Percentiles rank a stretch among this genome's conserved stretches.
These are phyloP conservation scores for Autographa gamma DNA, from an alignment of 2,888 invertebrate genomes.

Conservation along the genomic window DNA sequence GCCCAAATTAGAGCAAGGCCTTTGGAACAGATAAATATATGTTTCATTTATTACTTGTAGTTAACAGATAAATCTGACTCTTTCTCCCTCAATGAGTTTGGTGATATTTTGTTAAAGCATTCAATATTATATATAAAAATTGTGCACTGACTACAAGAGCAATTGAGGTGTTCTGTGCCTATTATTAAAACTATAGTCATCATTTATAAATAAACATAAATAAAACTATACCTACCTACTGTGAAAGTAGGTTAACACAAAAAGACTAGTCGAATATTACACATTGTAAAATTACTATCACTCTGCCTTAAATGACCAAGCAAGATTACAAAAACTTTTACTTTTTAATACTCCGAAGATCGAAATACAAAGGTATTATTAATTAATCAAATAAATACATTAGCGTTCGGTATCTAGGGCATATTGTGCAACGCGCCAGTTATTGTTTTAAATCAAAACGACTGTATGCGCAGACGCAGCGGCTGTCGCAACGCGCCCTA, in stretches of 20 bases:
- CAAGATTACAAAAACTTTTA: neutral
- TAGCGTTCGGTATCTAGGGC: slow-evolving; percentile 59
- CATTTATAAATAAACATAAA: too few species aligned
- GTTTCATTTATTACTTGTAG: slow-evolving; percentile 3
- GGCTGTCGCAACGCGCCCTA: slow-evolving; percentile 60
- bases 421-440: slow-evolving; percentile 57
- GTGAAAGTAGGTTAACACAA: too few species aligned
- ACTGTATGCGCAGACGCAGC: slow-evolving; percentile 59
- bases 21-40: slow-evolving; percentile 44
- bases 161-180: too few species aligned
- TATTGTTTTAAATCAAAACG: slow-evolving; percentile 63
- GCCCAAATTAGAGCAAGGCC: slow-evolving; percentile 55
- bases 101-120: too few species aligned
- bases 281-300: neutral
- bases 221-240: too few species aligned
- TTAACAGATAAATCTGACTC: slow-evolving; percentile 17
- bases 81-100: neutral
- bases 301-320: neutral
- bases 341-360: neutral
- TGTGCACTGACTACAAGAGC: too few species aligned
- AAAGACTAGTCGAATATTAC: neutral
- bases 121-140: too few species aligned
- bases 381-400: slow-evolving; percentile 45
- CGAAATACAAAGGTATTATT: slow-evolving; percentile 14
- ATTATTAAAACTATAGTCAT: too few species aligned